Conservation (phyloP, 2,113 vertebrate species). For the Dipodomys stephensi region DNA sequence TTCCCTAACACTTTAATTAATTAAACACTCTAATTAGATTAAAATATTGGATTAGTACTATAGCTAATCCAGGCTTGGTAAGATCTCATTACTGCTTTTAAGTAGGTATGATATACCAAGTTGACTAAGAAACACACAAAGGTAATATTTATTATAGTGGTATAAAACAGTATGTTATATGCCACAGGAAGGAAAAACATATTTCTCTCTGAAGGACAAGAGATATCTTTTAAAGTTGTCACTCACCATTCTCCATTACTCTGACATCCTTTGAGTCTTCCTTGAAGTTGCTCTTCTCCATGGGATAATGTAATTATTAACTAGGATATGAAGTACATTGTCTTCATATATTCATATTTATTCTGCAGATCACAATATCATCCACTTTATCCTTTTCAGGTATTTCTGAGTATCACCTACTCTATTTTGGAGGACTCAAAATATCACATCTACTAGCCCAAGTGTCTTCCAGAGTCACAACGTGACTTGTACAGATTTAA, state of each 20-base stretch:
- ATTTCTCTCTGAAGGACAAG: not conserved
- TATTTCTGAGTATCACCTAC: not conserved
- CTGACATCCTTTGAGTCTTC: not conserved
- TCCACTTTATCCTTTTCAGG: not conserved
- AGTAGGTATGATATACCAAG: not conserved
- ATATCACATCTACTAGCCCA: not conserved
- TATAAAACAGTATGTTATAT: not conserved
- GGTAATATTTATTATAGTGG: not conserved
- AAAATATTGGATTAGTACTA: constrained; percentile 2
- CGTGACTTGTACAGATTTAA: not conserved
- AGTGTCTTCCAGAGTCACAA: not conserved
- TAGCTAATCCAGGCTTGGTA: not conserved
- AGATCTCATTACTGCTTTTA: not conserved
- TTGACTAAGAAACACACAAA: not conserved
- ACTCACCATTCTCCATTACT: not conserved
- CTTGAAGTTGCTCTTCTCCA: not conserved
- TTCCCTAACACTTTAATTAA: not conserved
- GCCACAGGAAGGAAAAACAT: not conserved
- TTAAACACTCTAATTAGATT: not conserved
- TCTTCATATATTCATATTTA: not conserved
- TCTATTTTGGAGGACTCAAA: not conserved
- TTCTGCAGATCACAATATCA: not conserved
- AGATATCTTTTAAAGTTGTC: not conserved
- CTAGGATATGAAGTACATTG: not conserved
- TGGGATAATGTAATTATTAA: not conserved